Evolutionary conservation across 2,888 invertebrate species (phyloP).

Genomic region (Crocallis elinguaria): DNA sequence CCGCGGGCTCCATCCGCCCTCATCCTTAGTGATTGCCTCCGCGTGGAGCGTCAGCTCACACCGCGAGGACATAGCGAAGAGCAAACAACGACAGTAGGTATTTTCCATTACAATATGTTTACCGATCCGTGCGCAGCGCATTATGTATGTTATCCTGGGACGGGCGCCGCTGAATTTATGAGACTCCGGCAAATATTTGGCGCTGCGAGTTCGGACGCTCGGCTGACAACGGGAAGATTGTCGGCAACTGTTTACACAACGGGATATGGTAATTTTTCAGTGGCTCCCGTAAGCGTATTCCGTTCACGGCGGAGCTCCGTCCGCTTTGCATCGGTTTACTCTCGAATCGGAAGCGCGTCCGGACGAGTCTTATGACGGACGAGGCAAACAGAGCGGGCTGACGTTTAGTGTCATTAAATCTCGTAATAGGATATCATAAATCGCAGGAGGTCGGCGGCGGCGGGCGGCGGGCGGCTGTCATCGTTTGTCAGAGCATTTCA

Average conservation of each 20-base stretch:
- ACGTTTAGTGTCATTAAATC: constrained; percentile 83
- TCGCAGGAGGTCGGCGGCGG: constrained; percentile 77
- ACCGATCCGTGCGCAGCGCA: constrained; percentile 82
- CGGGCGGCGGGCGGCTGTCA: constrained; percentile 79
- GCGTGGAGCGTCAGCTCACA: constrained; percentile 73
- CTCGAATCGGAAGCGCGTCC: constrained; percentile 57
- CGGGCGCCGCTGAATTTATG: constrained; percentile 80
- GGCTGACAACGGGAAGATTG: constrained; percentile 82
- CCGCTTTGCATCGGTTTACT: constrained; percentile 49
- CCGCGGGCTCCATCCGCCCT: constrained; percentile 3
- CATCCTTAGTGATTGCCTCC: constrained; percentile 34
- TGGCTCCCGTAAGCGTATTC: constrained; percentile 63
- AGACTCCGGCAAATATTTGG: constrained; percentile 83
- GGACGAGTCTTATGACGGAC: constrained; percentile 58
- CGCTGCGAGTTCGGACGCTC: constrained; percentile 76
- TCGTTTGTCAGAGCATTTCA: constrained; percentile 85
- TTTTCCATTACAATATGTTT: constrained; percentile 86
- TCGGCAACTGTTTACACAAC: constrained; percentile 75
- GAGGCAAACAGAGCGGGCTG: constrained; percentile 67
- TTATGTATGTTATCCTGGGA: constrained; percentile 84
- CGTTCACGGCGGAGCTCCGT: constrained; percentile 59
- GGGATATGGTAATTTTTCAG: constrained; percentile 79
- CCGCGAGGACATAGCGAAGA: constrained; percentile 81
- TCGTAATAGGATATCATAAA: constrained; percentile 84
- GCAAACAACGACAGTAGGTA: constrained; percentile 83